Conservation (phyloP, 2,888 invertebrate genomes). For the Stenurella melanura region DNA sequence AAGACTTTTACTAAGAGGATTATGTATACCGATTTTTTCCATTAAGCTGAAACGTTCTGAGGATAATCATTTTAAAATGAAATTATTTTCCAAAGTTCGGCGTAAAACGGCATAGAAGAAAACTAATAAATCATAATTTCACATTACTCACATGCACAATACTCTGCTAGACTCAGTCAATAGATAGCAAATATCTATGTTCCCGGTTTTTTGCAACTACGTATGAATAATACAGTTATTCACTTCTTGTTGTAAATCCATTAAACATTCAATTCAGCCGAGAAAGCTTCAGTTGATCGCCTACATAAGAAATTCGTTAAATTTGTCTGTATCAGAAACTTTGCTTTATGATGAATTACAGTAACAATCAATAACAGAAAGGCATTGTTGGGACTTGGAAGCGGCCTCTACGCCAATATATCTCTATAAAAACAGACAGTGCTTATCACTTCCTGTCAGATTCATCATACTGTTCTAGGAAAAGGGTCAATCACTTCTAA, state of each 20-base stretch:
- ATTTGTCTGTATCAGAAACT: constrained; percentile 27
- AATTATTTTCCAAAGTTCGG: not conserved
- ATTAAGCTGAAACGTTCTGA: too few species aligned
- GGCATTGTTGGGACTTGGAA: constrained; percentile 30
- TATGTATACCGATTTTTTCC: too few species aligned
- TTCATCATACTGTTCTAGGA: constrained; percentile 23
- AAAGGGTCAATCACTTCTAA: constrained; percentile 51
- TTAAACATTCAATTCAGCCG: not conserved
- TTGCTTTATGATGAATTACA: constrained; percentile 21
- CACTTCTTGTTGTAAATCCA: not conserved
- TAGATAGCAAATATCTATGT: not conserved
- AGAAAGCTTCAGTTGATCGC: not conserved
- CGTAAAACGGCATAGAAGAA: not conserved
- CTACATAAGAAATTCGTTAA: constrained; percentile 23
- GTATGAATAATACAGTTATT: constrained; percentile 1
- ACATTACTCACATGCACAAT: not conserved
- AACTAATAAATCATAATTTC: not conserved
- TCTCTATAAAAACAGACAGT: constrained; percentile 36
- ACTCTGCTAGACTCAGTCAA: not conserved
- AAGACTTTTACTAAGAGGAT: too few species aligned
- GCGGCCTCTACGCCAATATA: not conserved
- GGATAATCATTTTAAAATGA: too few species aligned
- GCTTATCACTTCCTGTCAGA: constrained; percentile 45
- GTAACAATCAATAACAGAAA: constrained; percentile 37
- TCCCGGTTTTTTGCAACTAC: not conserved